phyloP scores from a whole-genome alignment of 2,113 vertebrate genomes.

The Amazona guildingii region DNA sequence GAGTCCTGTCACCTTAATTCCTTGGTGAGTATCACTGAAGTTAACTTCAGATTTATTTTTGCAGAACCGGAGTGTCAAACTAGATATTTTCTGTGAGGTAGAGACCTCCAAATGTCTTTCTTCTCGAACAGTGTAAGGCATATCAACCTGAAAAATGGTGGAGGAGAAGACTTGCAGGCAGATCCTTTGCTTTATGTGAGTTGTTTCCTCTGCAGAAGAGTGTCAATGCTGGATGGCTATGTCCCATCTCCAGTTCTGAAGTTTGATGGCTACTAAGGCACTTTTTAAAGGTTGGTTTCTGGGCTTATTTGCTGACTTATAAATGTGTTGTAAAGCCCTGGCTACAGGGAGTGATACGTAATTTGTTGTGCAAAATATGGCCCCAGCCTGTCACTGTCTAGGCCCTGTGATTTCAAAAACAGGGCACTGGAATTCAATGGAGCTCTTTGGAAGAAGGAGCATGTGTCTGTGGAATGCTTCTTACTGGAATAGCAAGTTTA shows the following conservation, averaged over 20 bases:
- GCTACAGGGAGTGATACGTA: not conserved
- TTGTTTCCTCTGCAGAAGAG: not conserved
- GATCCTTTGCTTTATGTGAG: not conserved
- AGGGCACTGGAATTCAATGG: not conserved
- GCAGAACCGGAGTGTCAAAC: not conserved
- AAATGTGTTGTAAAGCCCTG: not conserved
- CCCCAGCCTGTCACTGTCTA: accelerated
- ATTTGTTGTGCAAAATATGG: not conserved
- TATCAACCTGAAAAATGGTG: not conserved
- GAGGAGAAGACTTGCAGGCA: not conserved
- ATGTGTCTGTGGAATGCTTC: not conserved
- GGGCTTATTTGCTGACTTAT: not conserved
- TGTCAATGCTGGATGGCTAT: no score
- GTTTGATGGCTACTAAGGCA: not conserved
- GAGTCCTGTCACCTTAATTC: not conserved
- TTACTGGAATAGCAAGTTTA: not conserved
- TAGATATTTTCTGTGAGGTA: not conserved
- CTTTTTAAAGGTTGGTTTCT: not conserved
- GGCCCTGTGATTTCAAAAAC: not conserved
- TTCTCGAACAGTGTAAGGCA: not conserved
- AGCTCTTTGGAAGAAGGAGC: not conserved
- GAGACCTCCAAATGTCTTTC: not conserved
- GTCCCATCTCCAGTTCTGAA: not conserved
- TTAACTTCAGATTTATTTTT: not conserved
- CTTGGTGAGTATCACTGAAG: not conserved